A percentile compares a stretch with the other conserved stretches of the same genome.
phyloP scores from a whole-genome alignment of 1,140 invertebrate species.

The Drosophila miranda region DNA sequence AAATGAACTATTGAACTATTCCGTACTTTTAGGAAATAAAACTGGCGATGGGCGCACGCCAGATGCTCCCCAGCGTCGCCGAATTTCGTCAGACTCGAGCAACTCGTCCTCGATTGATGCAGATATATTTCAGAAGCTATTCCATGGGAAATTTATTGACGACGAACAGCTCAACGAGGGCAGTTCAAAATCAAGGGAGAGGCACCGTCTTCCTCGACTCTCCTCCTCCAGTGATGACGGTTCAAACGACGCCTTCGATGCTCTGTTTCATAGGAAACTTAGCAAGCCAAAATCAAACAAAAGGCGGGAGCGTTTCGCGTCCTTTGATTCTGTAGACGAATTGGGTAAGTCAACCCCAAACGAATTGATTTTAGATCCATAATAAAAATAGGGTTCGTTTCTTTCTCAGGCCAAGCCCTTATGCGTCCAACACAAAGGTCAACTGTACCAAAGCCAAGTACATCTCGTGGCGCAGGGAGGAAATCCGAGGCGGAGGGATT shows the following conservation, averaged over 20 bases:
- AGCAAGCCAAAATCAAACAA: slow-evolving; percentile 16
- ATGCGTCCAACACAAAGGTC: slow-evolving; percentile 43
- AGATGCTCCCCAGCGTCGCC: slow-evolving; percentile 24
- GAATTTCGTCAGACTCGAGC: slow-evolving; percentile 59
- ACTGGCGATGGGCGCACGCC: slow-evolving; percentile 25
- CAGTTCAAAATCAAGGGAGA: slow-evolving; percentile 22
- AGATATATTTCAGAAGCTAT: slow-evolving; percentile 69
- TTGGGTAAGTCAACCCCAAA: slow-evolving; percentile 31
- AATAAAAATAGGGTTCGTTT: background rate
- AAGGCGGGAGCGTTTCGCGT: slow-evolving; percentile 45
- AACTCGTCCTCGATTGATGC: slow-evolving; percentile 65
- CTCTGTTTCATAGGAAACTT: slow-evolving; percentile 39
- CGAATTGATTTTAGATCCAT: too few species aligned
- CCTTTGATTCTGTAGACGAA: slow-evolving; percentile 60
- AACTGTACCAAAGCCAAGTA: slow-evolving; percentile 26
- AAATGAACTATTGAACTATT: background rate
- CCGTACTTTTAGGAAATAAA: slow-evolving; percentile 44
- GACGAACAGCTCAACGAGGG: slow-evolving; percentile 52
- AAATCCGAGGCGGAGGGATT: slow-evolving; percentile 17
- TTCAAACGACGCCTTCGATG: slow-evolving; percentile 59
- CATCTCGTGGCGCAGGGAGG: slow-evolving; percentile 1
- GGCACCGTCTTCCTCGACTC: slow-evolving; percentile 9
- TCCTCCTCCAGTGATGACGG: slow-evolving; percentile 52
- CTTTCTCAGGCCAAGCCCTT: slow-evolving; percentile 38
- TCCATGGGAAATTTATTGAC: slow-evolving; percentile 55